Evolutionary conservation across 2,797 vertebrate species (phyloP), one percentile per base, ranked within the genome.

Genomic region (Microcaecilia unicolor): DNA sequence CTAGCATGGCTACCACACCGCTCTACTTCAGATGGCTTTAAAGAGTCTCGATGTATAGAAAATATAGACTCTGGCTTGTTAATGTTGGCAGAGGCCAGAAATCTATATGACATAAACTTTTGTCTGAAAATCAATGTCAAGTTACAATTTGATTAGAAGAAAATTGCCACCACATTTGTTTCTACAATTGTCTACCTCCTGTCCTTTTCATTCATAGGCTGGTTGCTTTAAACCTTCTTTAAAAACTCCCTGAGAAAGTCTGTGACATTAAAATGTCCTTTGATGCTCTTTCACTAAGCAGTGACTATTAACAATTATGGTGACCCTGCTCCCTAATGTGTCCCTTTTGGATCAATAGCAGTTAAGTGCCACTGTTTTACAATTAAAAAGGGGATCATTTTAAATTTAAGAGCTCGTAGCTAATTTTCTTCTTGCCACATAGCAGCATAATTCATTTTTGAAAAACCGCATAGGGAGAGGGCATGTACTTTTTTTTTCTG

Each of bases 231-330:
- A 86, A 87, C 79, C 87, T 83, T 69, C 79, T 70, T 86, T 90
- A 86, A 88, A 97, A 94, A 94, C 91, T 97, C 91, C 92, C 92
- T 48, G 73, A 91, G 95, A 97, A 96, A 95, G 88, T 87, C 86
- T 59, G 79, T 96, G 92, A 98, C 94, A 97, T 98, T 98, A 95
- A 97, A 91, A 93, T 97, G 92, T 96, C 92, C 92, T 98, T 98
- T 97, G 92, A 92, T 95, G 93, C 92, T 88, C 84, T 92, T 92
- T 94, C 83, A 72, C 87, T 90, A 93, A 92, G 90, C 89, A 90
- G 88, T 86, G 87, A 89, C 90, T 90, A 91, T 92, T 89, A 93
- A 93, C 87, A 87, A 89, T 91, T 93, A 93, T 88, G 89, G 89
- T 89, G 91, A 97, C 91, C 92, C 90, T 78, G 86, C 78, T 91